These are phyloP conservation scores for Limnephilus auricula DNA, from an alignment of 2,888 invertebrate species.

Conservation along the genomic window DNA sequence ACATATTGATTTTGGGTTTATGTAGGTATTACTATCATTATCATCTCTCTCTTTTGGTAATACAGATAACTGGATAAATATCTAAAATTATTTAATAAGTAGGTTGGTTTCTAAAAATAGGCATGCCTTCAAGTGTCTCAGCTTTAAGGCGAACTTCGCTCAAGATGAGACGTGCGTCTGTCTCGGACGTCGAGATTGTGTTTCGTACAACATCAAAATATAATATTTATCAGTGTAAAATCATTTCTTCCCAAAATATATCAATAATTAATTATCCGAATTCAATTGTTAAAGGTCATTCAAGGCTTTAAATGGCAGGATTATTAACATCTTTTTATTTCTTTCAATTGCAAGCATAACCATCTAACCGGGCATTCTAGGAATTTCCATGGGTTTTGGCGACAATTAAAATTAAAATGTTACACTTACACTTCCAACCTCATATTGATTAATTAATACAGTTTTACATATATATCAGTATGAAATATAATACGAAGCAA, in stretches of 20 bases:
- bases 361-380: too few species aligned
- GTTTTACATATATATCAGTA: neutral
- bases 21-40: too few species aligned
- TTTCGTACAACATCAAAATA: neutral
- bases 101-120: neutral
- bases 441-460: neutral
- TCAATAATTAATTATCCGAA: neutral
- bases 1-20: too few species aligned
- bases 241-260: neutral
- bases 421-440: too few species aligned
- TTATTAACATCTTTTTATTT: too few species aligned
- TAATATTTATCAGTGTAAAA: neutral
- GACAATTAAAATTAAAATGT: too few species aligned
- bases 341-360: too few species aligned
- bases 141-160: neutral
- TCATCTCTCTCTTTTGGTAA: neutral
- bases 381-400: too few species aligned
- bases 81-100: neutral
- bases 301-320: neutral
- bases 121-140: neutral
- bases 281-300: neutral
- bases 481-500: too few species aligned
- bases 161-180: neutral
- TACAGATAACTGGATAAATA: neutral
- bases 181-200: neutral